Evolutionary conservation across 2,113 vertebrate genomes (phyloP), one percentile per base, ranked within the genome.

Genomic region (Cynopterus brachyotis): DNA sequence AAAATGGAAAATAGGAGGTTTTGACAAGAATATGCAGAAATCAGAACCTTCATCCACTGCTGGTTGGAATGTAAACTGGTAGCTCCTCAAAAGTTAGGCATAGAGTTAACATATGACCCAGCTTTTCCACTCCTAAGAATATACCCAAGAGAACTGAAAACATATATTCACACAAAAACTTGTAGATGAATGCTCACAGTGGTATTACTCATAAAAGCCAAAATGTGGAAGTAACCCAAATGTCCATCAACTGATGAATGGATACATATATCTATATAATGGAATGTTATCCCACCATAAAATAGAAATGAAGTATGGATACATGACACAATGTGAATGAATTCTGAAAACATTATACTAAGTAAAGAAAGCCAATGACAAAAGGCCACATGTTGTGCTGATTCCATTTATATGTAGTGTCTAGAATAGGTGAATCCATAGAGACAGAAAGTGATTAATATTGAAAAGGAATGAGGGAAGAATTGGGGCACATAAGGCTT

Each of bases 41-140:
- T 8, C 13, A 32, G 69, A 85, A 78, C 6, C 10, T 16, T 66
- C 30, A 59, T 26, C 66, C 12, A 66, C 1, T 79, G 45, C 32
- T 82, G 32, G n/a, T 53, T 20, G 6, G 17, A 91, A 76, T 50
- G 26, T 78, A 92, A 76, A 66, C 28, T 20, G 60, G 60, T 22
- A 90, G 69, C 87, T 91, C 85, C 80, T 84, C 85, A 95, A 91
- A 96, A 79, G 57, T 91, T 79, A 90, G 95, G 85, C 30, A 91
- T 5, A 72, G 72, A 78, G 22, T 91, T 66, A 90, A 37, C 50
- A 11, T 80, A 84, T 62, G 81, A 91, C 47, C 30, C 60, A n/a
- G 42, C 59, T 89, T 59, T 94, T 94, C 57, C 35, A 73, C 26
- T 67, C 78, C 69, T 94, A 42, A 76, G 35, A 57, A 22, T 26